Evolutionary conservation across 2,113 vertebrate species (phyloP).

Genomic region (Diadophis punctatus): DNA sequence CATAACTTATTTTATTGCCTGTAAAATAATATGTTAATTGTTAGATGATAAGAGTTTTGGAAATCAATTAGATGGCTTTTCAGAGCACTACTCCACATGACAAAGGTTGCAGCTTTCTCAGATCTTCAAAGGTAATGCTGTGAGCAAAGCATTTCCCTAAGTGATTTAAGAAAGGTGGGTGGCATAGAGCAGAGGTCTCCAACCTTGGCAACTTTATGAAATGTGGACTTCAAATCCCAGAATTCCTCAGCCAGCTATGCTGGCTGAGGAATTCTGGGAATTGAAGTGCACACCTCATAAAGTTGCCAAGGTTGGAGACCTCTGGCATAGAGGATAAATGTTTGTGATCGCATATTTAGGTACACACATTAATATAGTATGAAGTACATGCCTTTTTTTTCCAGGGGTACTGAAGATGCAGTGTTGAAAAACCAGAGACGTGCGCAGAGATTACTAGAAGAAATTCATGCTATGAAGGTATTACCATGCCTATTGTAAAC

Average conservation of each 20-base stretch:
- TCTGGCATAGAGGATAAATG: neutral
- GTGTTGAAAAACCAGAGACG: constrained; percentile 83
- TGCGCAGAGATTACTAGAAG: constrained; percentile 81
- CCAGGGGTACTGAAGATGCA: constrained; percentile 76
- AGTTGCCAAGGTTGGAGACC: too few relatives aligned
- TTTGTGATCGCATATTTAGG: neutral
- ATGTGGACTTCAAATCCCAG: too few relatives aligned
- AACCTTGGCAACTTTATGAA: too few relatives aligned
- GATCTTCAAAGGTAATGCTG: neutral
- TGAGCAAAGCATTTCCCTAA: neutral
- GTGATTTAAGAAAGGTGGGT: neutral
- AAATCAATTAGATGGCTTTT: neutral
- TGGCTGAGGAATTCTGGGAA: too few relatives aligned
- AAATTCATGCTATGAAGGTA: constrained; percentile 89
- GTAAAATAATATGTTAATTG: neutral
- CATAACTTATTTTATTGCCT: neutral
- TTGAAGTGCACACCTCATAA: too few relatives aligned
- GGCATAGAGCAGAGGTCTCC: too few relatives aligned
- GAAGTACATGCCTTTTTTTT: constrained; percentile 33
- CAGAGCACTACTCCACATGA: neutral
- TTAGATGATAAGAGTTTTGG: neutral
- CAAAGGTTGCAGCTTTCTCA: neutral
- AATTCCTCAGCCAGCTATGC: too few relatives aligned
- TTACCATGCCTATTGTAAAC: neutral
- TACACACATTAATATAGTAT: neutral